Conservation (phyloP, 2,797 vertebrate species). For the Phoeniculus purpureus region DNA sequence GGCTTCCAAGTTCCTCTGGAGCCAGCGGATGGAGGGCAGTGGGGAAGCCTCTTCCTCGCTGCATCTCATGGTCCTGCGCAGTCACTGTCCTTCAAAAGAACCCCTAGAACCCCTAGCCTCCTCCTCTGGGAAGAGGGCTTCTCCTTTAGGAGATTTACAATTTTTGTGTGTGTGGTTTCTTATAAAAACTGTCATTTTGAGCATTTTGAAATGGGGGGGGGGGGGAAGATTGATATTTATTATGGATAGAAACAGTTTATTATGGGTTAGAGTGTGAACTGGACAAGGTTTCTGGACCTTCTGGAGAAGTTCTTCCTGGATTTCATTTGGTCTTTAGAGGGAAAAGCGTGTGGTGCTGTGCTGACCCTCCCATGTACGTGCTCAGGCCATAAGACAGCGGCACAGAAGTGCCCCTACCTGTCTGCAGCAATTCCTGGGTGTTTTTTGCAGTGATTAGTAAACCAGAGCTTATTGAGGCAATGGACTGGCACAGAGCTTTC, state of each 20-base stretch:
- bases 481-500: not conserved
- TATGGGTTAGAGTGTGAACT: not conserved
- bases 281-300: not conserved
- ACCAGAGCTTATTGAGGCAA: not conserved
- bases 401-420: not conserved
- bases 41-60: not conserved
- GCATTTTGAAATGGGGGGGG: not conserved
- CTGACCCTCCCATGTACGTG: not conserved
- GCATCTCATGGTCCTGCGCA: not conserved
- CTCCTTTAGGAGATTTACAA: not conserved
- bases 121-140: not conserved
- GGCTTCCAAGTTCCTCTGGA: not conserved
- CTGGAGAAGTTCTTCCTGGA: not conserved
- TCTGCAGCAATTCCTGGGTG: not conserved
- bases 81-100: not conserved
- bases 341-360: not conserved
- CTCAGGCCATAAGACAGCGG: not conserved
- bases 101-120: accelerated
- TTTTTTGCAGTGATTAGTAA: not conserved
- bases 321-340: not conserved
- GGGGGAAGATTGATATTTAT: not conserved
- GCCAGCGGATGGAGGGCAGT: not conserved
- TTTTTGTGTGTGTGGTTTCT: not conserved
- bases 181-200: not conserved
- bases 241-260: not conserved